Evolutionary conservation across 2,113 vertebrate species (phyloP).

Genomic region (Heliornis fulica): DNA sequence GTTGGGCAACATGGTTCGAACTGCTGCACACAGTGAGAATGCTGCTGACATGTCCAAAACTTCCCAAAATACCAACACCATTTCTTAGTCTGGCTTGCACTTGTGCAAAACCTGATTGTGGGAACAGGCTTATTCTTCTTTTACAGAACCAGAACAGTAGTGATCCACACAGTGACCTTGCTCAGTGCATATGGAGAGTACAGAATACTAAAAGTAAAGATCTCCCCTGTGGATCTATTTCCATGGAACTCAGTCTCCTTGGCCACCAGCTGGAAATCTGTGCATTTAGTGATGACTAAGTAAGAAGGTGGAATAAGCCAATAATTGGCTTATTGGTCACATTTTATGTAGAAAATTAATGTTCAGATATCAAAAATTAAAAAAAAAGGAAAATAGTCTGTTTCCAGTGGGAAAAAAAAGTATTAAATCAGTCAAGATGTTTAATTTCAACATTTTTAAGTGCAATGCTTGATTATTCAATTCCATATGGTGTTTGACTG

Average conservation of each 20-base stretch:
- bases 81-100: background rate
- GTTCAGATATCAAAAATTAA: background rate
- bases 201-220: background rate
- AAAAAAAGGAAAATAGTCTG: background rate
- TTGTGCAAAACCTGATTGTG: background rate
- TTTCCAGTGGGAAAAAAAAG: background rate
- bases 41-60: rapidly evolving
- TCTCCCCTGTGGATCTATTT: background rate
- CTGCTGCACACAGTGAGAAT: rapidly evolving
- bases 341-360: background rate
- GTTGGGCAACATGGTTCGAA: background rate
- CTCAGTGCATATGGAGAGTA: background rate
- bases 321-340: rapidly evolving
- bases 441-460: conserved; percentile 5
- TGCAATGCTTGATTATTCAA: background rate
- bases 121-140: background rate
- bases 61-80: background rate
- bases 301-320: background rate
- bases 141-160: background rate
- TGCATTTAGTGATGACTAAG: background rate
- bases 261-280: background rate
- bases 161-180: background rate
- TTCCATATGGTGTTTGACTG: background rate
- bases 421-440: background rate
- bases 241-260: background rate